Conservation (phyloP, 2,888 invertebrate species). For the Augochlorella aurata region DNA sequence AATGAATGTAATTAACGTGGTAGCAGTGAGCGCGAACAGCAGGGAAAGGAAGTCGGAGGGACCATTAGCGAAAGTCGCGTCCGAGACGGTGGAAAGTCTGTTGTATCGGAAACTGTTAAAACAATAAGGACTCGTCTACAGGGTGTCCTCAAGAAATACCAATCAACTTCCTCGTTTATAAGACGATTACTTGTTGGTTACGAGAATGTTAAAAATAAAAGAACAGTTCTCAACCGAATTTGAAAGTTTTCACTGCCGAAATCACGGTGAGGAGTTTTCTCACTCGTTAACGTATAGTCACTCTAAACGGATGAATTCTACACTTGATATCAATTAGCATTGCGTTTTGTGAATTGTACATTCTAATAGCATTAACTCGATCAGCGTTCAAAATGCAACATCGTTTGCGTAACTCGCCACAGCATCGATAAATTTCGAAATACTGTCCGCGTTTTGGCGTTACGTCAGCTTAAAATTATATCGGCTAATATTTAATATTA, state of each 20-base stretch:
- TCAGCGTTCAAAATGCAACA: background rate
- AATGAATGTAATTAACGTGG: constrained; percentile 1
- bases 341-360: background rate
- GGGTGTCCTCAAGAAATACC: background rate
- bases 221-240: no score
- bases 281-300: background rate
- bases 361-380: background rate
- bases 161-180: background rate
- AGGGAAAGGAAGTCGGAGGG: background rate
- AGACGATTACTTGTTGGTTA: background rate
- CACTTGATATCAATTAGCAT: background rate
- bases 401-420: background rate
- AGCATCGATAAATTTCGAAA: background rate
- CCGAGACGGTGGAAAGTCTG: background rate
- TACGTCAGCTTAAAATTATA: background rate
- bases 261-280: background rate
- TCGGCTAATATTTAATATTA: background rate
- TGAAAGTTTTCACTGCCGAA: no score
- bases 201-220: background rate
- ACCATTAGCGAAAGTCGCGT: background rate
- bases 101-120: background rate
- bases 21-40: no score
- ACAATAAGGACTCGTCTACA: background rate
- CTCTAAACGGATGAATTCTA: background rate
- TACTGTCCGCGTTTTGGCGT: background rate